Conservation (phyloP, 2,113 vertebrate species). For the Thalassoma bifasciatum region DNA sequence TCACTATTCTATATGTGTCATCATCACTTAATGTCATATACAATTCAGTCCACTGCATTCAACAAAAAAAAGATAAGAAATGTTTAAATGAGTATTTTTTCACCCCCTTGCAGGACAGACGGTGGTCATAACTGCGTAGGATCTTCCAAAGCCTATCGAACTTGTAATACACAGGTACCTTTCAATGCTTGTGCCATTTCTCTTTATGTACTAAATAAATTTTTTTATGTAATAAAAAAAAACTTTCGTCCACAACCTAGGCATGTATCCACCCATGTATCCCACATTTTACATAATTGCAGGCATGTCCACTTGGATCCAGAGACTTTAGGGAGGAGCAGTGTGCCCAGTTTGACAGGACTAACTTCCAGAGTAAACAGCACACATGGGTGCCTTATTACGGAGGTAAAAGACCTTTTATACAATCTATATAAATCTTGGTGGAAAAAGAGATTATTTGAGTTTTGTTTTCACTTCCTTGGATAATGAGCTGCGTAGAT, state of each 20-base stretch:
- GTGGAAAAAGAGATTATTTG: background rate
- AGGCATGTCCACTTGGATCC: slow-evolving; percentile 84
- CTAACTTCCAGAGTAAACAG: slow-evolving; percentile 86
- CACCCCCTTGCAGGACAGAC: slow-evolving; percentile 83
- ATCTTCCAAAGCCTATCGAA: slow-evolving; percentile 83
- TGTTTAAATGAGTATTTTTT: background rate
- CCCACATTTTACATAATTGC: slow-evolving; percentile 7
- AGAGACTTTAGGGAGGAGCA: slow-evolving; percentile 92
- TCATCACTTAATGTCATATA: no score
- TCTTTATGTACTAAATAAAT: background rate
- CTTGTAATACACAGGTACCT: slow-evolving; percentile 81
- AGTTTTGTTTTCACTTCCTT: background rate
- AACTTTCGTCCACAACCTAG: background rate
- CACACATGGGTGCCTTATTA: slow-evolving; percentile 92
- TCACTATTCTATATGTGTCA: no score
- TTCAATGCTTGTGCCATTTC: background rate
- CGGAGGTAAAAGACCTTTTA: slow-evolving; percentile 80
- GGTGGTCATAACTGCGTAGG: slow-evolving; percentile 87
- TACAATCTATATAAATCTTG: background rate
- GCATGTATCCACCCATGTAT: background rate
- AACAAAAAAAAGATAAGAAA: background rate
- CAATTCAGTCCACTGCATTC: background rate
- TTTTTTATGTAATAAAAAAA: no score
- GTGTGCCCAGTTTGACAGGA: slow-evolving; percentile 86
- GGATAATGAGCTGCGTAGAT: background rate